Evolutionary conservation across 2,888 invertebrate genomes (phyloP), one percentile per base, ranked within the genome.

Genomic region (Frankliniella intonsa): DNA sequence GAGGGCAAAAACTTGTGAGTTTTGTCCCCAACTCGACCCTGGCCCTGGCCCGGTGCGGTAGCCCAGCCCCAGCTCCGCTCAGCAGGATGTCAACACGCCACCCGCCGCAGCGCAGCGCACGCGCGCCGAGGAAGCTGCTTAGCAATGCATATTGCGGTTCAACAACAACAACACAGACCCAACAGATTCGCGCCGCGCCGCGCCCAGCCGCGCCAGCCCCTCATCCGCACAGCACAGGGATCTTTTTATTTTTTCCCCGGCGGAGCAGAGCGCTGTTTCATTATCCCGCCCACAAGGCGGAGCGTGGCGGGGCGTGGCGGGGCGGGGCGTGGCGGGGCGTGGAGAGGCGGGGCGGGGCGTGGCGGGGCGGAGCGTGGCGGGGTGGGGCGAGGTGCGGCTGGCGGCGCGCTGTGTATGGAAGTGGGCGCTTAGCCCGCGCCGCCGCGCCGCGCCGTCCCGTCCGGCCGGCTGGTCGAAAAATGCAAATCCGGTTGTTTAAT

Each of bases 401-500:
- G 38, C 55, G 14, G 62, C 62, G 19, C 62, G 62, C 14, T 62
- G n/a, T 62, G 17, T 62, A n/a, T n/a, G 62, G 62, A 62, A 17
- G 62, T 5, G 38, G 38, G 38, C 38, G 38, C 38, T 38, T 38
- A 38, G 38, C 38, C 38, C 38, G 38, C 38, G 38, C 38, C 38
- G 38, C 38, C 3, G 3, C 38, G 38, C 38, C 38, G 38, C 38
- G 38, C 38, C 38, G 38, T 5, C 38, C 38, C 38, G 38, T 38
- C 38, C 38, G 5, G 38, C 38, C 38, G 5, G 38, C 38, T 38
- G 38, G 38, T 38, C 62, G 19, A 62, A 62, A 62, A 19, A 62
- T 62, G 62, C 62, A 62, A 62, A 62, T 62, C 62, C 62, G 62
- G 19, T 62, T 62, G 62, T 62, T 62, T 62, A 62, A 62, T 62